These are phyloP conservation scores for Phylloscopus trochilus DNA, from an alignment of 2,113 vertebrate genomes.

Conservation along the genomic window DNA sequence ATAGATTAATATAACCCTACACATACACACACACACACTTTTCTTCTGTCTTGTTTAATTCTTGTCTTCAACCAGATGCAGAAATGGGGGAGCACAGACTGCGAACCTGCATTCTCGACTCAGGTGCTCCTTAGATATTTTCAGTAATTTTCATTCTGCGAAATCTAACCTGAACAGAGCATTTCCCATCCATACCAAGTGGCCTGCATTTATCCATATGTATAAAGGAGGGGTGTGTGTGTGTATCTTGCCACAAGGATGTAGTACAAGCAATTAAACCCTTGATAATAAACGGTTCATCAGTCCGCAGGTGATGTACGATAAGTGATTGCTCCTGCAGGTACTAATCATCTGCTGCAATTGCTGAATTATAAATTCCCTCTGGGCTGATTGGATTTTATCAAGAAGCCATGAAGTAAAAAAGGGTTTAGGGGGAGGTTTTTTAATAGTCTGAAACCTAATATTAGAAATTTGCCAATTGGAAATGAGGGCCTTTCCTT, in stretches of 20 bases:
- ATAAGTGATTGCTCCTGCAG: conserved; percentile 73
- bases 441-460: conserved; percentile 38
- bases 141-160: not conserved
- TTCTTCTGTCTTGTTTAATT: not conserved
- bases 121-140: not conserved
- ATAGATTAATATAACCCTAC: not conserved
- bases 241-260: conserved; percentile 14
- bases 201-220: not conserved
- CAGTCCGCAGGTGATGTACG: conserved; percentile 56
- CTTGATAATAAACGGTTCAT: conserved; percentile 76
- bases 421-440: not conserved
- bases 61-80: not conserved
- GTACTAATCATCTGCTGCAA: conserved; percentile 68
- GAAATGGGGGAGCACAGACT: not conserved
- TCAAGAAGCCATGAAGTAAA: conserved; percentile 32
- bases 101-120: not conserved
- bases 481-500: not conserved
- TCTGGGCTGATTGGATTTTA: conserved; percentile 67
- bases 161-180: not conserved
- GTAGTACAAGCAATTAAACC: conserved; percentile 68
- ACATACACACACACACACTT: not conserved
- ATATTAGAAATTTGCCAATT: conserved; percentile 49
- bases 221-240: not conserved
- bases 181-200: not conserved
- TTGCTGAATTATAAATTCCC: conserved; percentile 69